Base-by-base conservation (phyloP, 2,888 invertebrate species). In the Volucella zonaria region DNA sequence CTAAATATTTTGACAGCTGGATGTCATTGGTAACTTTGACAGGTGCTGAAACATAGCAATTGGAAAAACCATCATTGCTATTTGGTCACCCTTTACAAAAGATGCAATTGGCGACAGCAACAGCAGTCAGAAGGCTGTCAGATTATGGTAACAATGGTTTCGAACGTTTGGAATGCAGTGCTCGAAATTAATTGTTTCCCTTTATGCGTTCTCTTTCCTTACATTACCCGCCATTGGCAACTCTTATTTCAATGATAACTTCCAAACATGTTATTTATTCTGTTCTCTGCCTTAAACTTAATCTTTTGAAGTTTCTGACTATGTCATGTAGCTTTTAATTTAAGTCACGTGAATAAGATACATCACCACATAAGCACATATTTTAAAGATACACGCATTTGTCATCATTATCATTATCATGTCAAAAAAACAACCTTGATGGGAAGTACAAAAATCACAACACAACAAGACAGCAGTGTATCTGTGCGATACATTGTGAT, bases 291-390 rank as follows among this genome's bases (percentile, higher is more conserved):
- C 58, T 18, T 47, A 18, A 68, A 40, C 56, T 40, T 81, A 71
- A 68, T 68, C 81, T 73, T n/a, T 40, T 45, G 12, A 78, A 61
- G 75, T 71, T 12, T 14, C 15, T 31, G 31, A 54, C 68, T 51
- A 67, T 68, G 80, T 75, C 70, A 74, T 76, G 83, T 42, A 80
- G 80, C 56, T 85, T 51, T 31, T 61, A 81, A 85, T 85, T 66
- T 49, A 76, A 80, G 68, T 81, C 85, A 85, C 85, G 85, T 85
- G 85, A 85, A 85, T 73, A 18, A 45, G 62, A 76, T 49, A 54
- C 61, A 85, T 73, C 42, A 61, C 64, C 67, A 68, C 56, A 66
- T 12, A 12, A 12, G 11, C n/a, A 12, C 15, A 62, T n/a, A 59
- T 31, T 58, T 45, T 6, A 15, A 40, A 67, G n/a, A 40, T 56